Base-by-base conservation (phyloP, 2,113 vertebrate genomes). In the Tupaia chinensis region DNA sequence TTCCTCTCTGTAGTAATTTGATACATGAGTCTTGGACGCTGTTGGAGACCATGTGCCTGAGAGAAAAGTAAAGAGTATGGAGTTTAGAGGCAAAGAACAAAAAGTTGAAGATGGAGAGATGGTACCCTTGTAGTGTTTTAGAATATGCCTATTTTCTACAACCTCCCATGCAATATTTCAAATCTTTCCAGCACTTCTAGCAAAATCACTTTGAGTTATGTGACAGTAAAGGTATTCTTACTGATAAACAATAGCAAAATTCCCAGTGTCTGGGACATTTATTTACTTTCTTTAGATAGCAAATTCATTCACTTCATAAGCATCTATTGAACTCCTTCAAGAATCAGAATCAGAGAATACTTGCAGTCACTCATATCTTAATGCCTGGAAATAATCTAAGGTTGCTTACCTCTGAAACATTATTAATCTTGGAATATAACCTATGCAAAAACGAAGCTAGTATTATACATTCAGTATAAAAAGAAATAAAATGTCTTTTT, bases 321-420 rank as follows among this genome's bases (percentile, higher is more conserved):
- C 54, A 92, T 56, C 58, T 90, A 70, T 72, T 83, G 56, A 54
- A 3, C 2, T 29, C 9, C 5, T 85, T 32, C 15, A 90, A 85
- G 29, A 81, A 73, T 54, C 25, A 34, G 9, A 90, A 93, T 76
- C n/a, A 78, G n/a, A 73, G 9, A 60, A 44, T 66, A 66, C 34
- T 69, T 56, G 65, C 84, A 82, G 9, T 68, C 22, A 73, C 23
- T 65, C 6, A 80, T 81, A 87, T 3, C 25, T 12, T 73, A 27
- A 72, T 54, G 5, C 29, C n/a, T 86, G 73, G 83, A 87, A 82
- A 89, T 83, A 87, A 91, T 77, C 20, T 60, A 68, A 89, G 13
- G 32, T 9, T 8, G 76, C 9, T 80, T 34, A 77, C 81, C 20
- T 74, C 34, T 70, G 34, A 44, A 69, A 16, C 2, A 1, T 69